These are phyloP conservation scores for Araneus ventricosus DNA, from an alignment of 1,140 invertebrate species.

Conservation along the genomic window DNA sequence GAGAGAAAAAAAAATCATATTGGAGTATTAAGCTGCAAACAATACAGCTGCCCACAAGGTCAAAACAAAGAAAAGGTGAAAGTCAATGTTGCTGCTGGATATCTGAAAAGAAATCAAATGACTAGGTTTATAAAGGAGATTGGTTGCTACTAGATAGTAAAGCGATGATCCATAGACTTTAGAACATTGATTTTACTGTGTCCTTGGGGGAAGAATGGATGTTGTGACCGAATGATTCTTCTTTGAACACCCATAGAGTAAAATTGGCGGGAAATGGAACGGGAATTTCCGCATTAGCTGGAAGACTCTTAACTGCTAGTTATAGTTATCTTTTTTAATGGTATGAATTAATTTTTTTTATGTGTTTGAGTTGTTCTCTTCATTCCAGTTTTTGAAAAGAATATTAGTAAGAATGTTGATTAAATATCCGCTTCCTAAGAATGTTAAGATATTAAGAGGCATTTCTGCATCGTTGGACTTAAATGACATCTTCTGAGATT, in stretches of 20 bases:
- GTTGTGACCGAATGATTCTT: constrained; percentile 22
- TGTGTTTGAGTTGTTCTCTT: neutral
- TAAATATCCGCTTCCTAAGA: no score
- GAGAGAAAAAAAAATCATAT: constrained; percentile 38
- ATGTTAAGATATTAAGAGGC: no score
- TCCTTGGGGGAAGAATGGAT: constrained; percentile 30
- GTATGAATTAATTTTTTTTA: neutral
- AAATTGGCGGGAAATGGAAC: neutral
- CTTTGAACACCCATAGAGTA: neutral
- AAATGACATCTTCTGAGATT: no score
- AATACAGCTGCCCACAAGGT: constrained; percentile 51
- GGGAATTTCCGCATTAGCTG: neutral
- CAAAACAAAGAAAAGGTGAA: constrained; percentile 68
- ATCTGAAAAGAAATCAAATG: constrained; percentile 61
- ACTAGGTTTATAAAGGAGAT: constrained; percentile 39
- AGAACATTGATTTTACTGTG: constrained; percentile 15
- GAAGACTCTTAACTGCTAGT: neutral
- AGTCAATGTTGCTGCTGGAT: constrained; percentile 58
- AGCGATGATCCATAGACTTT: constrained; percentile 52
- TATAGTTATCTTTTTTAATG: constrained; percentile 1
- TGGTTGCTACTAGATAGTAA: constrained; percentile 36
- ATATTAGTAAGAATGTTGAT: no score
- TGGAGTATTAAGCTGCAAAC: constrained; percentile 10
- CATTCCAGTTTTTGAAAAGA: neutral
- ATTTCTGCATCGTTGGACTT: no score